A percentile compares a stretch with the other conserved stretches of the same genome.
phyloP scores from a whole-genome alignment of 2,888 invertebrate genomes.

The Rhopalosiphum nymphaeae region DNA sequence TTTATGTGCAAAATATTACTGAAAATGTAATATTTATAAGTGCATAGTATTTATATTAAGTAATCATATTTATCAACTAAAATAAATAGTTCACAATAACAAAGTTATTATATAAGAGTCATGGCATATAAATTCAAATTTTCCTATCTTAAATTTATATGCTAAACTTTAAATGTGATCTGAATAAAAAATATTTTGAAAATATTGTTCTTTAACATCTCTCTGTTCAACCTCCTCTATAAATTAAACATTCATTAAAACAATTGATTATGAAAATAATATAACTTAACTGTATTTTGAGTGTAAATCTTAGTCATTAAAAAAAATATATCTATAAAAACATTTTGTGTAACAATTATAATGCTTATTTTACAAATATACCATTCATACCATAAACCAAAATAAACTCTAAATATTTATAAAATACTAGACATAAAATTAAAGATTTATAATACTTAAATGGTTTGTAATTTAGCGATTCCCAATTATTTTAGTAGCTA shows the following conservation, averaged over 20 bases:
- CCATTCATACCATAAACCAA: neutral
- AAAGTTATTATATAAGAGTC: neutral
- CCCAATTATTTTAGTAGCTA: neutral
- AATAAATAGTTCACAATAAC: neutral
- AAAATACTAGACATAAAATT: neutral
- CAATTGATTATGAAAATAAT: neutral
- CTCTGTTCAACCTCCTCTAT: neutral
- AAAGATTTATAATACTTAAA: neutral
- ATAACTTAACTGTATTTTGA: neutral
- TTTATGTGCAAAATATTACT: neutral
- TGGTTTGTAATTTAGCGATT: neutral
- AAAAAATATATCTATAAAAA: neutral
- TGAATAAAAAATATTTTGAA: neutral
- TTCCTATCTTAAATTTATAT: constrained; percentile 7
- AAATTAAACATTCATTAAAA: neutral
- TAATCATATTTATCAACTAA: neutral
- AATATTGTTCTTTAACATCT: neutral
- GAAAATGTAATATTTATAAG: neutral
- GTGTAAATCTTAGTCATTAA: neutral
- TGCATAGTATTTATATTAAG: neutral
- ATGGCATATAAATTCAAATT: neutral
- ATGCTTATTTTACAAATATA: neutral
- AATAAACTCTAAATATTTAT: neutral
- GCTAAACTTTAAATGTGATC: neutral
- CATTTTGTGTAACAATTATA: neutral